Evolutionary conservation across 2,888 invertebrate genomes (phyloP), one percentile per base, ranked within the genome.

Genomic region (Monochamus alternatus): DNA sequence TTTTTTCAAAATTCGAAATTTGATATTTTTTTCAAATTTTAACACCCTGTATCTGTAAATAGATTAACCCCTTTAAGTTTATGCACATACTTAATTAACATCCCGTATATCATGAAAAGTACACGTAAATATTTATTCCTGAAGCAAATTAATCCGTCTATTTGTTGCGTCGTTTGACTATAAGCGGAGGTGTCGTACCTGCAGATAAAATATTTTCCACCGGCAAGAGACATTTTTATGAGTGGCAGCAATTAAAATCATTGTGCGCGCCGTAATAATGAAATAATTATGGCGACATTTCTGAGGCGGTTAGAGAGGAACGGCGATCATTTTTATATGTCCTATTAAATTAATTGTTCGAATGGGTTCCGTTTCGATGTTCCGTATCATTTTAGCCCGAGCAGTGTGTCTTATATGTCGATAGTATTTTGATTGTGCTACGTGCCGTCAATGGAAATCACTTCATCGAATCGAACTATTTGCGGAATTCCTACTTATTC

Each of bases 391-490:
- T 58, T 43, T 43, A 43, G 22, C 69, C 44, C 12, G 47, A 10
- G 44, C 69, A 47, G 69, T 47, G 69, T 69, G 30, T 69, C 60
- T 69, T 69, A 69, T 69, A 69, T 51, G 69, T 69, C 69, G 69
- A 69, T 69, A 71, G 70, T 71, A 75, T 75, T 75, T 75, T 71
- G 75, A 75, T 75, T 75, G 71, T 58, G 60, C 58, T 65, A 75
- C 71, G 70, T 71, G 69, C 60, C 69, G 30, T 32, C 59, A 69
- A 69, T 69, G 60, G 71, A 71, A 75, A 75, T 75, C 75, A 47
- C 71, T 75, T 71, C 65, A 75, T 75, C 70, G 71, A 43, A 64
- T 55, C 31, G 64, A 71, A 75, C 69, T 70, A 75, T 75, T 71
- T 75, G 70, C 32, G 71, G 75, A 71, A 71, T 75, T 71, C 64